Percentiles rank a stretch among this genome's conserved stretches.
phyloP scores from a whole-genome alignment of 2,113 vertebrate species.

The Sylvilagus bachmani region DNA sequence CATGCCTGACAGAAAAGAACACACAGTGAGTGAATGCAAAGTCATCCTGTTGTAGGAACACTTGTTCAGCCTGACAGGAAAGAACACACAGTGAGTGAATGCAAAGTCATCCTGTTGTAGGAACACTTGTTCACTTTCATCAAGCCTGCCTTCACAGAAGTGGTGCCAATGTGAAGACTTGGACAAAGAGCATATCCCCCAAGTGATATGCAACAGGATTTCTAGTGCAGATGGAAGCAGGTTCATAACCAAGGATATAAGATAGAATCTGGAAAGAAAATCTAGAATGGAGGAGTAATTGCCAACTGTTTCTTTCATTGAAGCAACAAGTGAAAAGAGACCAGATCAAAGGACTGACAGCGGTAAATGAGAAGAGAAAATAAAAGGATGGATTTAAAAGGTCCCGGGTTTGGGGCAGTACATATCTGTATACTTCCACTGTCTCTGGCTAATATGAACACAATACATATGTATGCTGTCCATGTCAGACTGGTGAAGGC shows the following conservation, averaged over 20 bases:
- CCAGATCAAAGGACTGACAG: neutral
- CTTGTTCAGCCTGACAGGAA: neutral
- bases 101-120: neutral
- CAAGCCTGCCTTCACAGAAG: neutral
- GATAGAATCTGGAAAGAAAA: neutral
- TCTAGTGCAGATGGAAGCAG: too few relatives aligned
- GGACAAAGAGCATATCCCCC: neutral
- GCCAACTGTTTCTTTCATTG: neutral
- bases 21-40: neutral
- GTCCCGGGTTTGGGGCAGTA: too few relatives aligned
- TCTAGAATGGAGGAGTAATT: neutral
- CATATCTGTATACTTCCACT: neutral
- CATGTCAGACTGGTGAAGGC: too few relatives aligned
- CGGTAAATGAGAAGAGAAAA: neutral
- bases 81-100: neutral
- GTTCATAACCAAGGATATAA: neutral
- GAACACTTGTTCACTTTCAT: neutral
- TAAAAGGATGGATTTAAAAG: neutral
- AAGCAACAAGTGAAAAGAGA: neutral
- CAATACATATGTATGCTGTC: too few relatives aligned
- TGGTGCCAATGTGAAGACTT: neutral
- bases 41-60: neutral
- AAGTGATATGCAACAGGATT: neutral
- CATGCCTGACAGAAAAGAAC: neutral
- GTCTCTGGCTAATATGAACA: too few relatives aligned